Evolutionary conservation across 92 coral and sea anemone genomes (phyloP), one percentile per base, ranked within the genome.

Genomic region (Epizoanthus stellaris): DNA sequence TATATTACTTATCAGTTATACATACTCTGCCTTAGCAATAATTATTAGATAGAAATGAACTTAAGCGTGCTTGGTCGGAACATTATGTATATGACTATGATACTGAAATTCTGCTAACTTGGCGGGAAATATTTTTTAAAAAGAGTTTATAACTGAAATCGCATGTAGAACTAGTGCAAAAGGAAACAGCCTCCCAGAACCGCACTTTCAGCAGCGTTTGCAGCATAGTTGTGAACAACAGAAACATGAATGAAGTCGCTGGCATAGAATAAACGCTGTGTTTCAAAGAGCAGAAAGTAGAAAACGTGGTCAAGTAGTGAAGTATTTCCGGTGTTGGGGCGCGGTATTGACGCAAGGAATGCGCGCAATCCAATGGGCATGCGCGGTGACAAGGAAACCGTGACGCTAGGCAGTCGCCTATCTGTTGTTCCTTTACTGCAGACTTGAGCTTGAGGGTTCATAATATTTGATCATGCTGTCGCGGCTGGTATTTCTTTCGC

Each of bases 331-430:
- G 82, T 76, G 82, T 4, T 0, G 83, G 36, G 83, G 83, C 45
- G 83, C 71, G 83, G 72, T 10, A 11, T 6, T 6, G 36, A 76
- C 83, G 83, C 70, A 11, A 62, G 83, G 83, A 64, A 79, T 79
- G 83, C 72, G 53, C 72, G 19, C 61, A 45, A 63, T 64, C 30
- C 36, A 43, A 39, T 63, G 83, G 19, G 83, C 83, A 79, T 79
- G 83, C 83, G 83, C 65, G 73, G 83, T 79, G 83, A 63, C 83
- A 20, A 63, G 83, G 83, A 79, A 79, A 62, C 71, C 83, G 83
- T 79, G 83, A 79, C 83, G 83, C 83, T 79, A 3, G 9, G 45
- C 49, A 15, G 43, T 12, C 23, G 47, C 72, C 19, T 42, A 56
- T 63, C n/a, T 57, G 17, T 79, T 79, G 83, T 49, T 63, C 83